These are phyloP conservation scores for Mimumesa dahlbomi DNA, from an alignment of 2,888 invertebrate species.

Conservation along the genomic window DNA sequence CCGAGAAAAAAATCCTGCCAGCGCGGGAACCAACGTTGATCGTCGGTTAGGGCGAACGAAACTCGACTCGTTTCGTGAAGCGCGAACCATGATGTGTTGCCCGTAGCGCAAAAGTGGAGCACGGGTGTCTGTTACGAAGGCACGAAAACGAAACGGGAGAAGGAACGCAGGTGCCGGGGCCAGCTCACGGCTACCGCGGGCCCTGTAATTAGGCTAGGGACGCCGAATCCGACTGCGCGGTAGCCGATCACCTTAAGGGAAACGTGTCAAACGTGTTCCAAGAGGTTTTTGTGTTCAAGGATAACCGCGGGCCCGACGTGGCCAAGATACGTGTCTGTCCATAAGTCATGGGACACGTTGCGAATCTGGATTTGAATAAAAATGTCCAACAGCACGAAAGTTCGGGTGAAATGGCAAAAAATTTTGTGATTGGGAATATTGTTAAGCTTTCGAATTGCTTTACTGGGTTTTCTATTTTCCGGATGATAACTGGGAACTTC, in stretches of 20 bases:
- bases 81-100: background rate
- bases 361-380: too few relatives aligned
- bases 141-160: conserved; percentile 67
- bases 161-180: conserved; percentile 63
- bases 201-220: conserved; percentile 73
- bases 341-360: too few relatives aligned
- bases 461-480: too few relatives aligned
- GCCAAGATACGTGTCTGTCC: background rate
- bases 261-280: conserved; percentile 58
- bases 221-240: conserved; percentile 68
- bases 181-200: conserved; percentile 48
- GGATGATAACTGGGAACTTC: too few relatives aligned
- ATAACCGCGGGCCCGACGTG: conserved; percentile 13
- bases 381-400: too few relatives aligned
- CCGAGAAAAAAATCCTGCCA: too few relatives aligned
- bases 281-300: conserved; percentile 34
- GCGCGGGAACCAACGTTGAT: too few relatives aligned
- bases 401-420: too few relatives aligned
- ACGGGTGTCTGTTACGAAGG: conserved; percentile 55
- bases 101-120: conserved; percentile 17
- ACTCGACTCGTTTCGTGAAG: conserved; percentile 23
- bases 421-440: too few relatives aligned
- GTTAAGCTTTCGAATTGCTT: too few relatives aligned
- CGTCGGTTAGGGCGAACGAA: conserved; percentile 6
- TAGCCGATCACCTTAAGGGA: conserved; percentile 60